Conservation (phyloP, 1,140 invertebrate species). For the Drosophila ogumai region DNA sequence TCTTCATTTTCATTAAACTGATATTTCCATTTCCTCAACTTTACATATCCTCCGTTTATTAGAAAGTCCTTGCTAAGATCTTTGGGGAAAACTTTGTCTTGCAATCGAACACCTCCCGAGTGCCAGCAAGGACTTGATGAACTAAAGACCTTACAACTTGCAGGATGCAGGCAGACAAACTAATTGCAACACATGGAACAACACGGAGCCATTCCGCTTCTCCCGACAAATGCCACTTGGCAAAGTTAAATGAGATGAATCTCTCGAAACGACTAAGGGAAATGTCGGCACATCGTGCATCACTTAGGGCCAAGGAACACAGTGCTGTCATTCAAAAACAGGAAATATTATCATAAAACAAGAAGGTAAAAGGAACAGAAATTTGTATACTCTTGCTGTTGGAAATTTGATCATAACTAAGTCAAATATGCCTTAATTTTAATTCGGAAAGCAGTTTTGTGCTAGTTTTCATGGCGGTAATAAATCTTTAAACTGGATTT, state of each 20-base stretch:
- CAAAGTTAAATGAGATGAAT: conserved; percentile 70
- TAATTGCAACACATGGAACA: conserved; percentile 69
- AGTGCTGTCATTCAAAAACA: background rate
- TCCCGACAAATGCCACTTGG: conserved; percentile 47
- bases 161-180: conserved; percentile 50
- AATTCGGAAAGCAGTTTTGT: background rate
- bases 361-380: background rate
- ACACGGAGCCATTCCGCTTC: conserved; percentile 28
- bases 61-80: background rate
- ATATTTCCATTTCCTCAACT: background rate
- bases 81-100: conserved; percentile 4
- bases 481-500: background rate
- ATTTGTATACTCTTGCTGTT: background rate
- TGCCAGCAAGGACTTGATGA: conserved; percentile 19
- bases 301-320: conserved; percentile 26
- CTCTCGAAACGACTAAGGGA: conserved; percentile 13
- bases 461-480: background rate
- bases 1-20: conserved; percentile 10
- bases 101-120: conserved; percentile 31
- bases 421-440: background rate
- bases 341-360: background rate
- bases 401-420: background rate
- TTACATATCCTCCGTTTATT: conserved; percentile 2
- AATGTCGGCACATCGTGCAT: conserved; percentile 35
- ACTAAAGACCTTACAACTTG: conserved; percentile 28